A percentile compares a stretch with the other conserved stretches of the same genome.
phyloP scores from a whole-genome alignment of 2,797 vertebrate species.

The Psittacula echo region DNA sequence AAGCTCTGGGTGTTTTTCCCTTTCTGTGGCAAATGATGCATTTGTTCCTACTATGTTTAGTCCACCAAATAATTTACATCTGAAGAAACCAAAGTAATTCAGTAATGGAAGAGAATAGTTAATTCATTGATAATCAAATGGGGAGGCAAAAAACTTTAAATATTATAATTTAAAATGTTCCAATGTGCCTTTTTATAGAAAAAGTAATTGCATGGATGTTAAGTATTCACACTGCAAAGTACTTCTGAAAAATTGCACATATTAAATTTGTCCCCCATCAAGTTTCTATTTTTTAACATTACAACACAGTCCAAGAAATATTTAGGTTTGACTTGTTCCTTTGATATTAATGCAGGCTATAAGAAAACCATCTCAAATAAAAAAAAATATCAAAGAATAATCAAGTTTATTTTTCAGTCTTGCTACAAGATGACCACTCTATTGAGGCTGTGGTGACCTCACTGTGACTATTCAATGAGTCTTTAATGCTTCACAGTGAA shows the following conservation, averaged over 20 bases:
- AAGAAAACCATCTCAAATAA: conserved; percentile 46
- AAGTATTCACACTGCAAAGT: conserved; percentile 47
- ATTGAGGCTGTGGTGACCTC: conserved; percentile 64
- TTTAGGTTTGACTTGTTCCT: conserved; percentile 37
- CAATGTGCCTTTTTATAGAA: conserved; percentile 50
- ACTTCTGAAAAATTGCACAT: conserved; percentile 35
- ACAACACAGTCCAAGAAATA: conserved; percentile 28
- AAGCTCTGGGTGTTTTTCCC: not conserved
- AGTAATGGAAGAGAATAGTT: not conserved
- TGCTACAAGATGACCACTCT: conserved; percentile 57
- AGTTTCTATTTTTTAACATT: conserved; percentile 51
- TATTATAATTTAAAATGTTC: conserved; percentile 42
- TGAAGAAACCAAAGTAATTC: not conserved
- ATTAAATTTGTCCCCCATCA: conserved; percentile 39
- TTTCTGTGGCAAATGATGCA: not conserved
- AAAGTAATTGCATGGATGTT: conserved; percentile 35
- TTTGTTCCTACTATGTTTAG: conserved; percentile 4
- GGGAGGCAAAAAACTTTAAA: conserved; percentile 39
- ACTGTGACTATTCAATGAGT: conserved; percentile 55
- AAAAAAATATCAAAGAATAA: conserved; percentile 49
- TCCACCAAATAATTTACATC: not conserved
- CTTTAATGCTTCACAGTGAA: conserved; percentile 58
- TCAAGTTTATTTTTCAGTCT: conserved; percentile 69
- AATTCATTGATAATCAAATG: conserved; percentile 36
- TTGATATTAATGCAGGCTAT: conserved; percentile 52